phyloP scores from a whole-genome alignment of 92 coral and sea anemone species.

The Porites rus region DNA sequence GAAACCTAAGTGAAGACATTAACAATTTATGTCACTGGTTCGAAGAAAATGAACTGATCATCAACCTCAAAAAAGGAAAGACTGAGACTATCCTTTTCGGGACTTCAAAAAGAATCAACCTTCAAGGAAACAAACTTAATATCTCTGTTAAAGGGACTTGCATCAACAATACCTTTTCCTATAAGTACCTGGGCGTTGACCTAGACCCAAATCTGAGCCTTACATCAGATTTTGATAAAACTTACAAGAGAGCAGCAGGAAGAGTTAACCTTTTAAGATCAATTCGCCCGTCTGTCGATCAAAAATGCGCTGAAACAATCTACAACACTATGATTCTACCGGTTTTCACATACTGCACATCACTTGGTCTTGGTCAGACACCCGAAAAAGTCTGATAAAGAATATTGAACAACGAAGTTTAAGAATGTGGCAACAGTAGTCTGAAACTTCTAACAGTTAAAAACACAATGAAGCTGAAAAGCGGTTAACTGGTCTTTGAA shows the following conservation, averaged over 20 bases:
- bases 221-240: neutral
- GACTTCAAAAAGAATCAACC: neutral
- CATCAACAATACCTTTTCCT: neutral
- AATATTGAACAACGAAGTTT: neutral
- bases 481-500: neutral
- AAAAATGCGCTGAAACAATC: slow-evolving; percentile 2
- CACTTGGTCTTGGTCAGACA: neutral
- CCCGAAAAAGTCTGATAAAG: neutral
- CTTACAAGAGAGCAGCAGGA: neutral
- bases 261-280: slow-evolving; percentile 5
- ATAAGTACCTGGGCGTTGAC: neutral
- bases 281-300: neutral
- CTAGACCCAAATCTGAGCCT: neutral
- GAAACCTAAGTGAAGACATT: neutral
- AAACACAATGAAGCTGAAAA: neutral
- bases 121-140: neutral
- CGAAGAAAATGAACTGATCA: neutral
- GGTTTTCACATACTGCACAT: neutral
- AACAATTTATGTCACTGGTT: neutral
- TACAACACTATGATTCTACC: neutral
- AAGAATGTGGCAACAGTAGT: neutral
- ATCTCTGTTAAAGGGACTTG: neutral
- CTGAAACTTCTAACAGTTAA: neutral
- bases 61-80: neutral
- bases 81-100: neutral